These are phyloP conservation scores for Lobophora halterata DNA, from an alignment of 2,888 invertebrate species.

Conservation along the genomic window DNA sequence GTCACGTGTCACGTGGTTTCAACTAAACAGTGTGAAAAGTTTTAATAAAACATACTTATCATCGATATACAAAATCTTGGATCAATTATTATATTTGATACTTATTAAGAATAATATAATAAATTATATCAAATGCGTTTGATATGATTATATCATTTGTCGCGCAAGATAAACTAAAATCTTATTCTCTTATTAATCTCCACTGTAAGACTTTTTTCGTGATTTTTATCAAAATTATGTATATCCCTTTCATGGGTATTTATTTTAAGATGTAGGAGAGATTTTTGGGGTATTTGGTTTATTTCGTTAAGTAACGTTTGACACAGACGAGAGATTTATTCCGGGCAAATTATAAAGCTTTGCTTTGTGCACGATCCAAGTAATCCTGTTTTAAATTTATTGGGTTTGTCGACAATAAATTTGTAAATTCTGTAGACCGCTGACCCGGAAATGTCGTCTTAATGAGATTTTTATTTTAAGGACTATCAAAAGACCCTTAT, in stretches of 20 bases:
- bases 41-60: not conserved
- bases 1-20: too few relatives aligned
- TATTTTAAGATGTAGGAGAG: constrained; percentile 24
- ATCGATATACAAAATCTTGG: not conserved
- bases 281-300: constrained; percentile 32
- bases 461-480: constrained; percentile 62
- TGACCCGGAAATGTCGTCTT: constrained; percentile 70
- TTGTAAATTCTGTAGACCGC: constrained; percentile 68
- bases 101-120: too few relatives aligned
- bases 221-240: too few relatives aligned
- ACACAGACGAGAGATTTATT: constrained; percentile 67
- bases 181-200: too few relatives aligned
- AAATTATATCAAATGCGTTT: too few relatives aligned
- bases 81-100: too few relatives aligned
- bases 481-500: constrained; percentile 48
- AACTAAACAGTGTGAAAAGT: not conserved
- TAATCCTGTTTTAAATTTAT: constrained; percentile 79
- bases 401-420: constrained; percentile 75
- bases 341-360: constrained; percentile 73
- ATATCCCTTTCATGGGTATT: too few relatives aligned
- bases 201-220: too few relatives aligned
- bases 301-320: constrained; percentile 47
- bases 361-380: constrained; percentile 67
- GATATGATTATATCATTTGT: too few relatives aligned
- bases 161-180: too few relatives aligned